Conservation (phyloP, 2,888 invertebrate species). For the Branchinecta sandiegonensis region DNA sequence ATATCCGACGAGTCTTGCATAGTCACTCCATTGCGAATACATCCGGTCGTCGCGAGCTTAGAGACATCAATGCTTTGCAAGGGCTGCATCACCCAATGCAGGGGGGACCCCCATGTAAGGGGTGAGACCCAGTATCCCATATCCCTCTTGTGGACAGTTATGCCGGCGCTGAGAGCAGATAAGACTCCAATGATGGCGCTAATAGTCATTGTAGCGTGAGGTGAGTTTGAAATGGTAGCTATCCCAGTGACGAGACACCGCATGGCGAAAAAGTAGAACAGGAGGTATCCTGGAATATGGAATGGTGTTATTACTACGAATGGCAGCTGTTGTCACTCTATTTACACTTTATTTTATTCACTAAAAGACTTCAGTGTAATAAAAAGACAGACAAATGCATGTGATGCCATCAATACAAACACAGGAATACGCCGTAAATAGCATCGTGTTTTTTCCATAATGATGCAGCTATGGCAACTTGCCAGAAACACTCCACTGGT, state of each 20-base stretch:
- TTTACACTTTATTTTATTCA: too few relatives aligned
- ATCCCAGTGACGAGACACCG: conserved; percentile 41
- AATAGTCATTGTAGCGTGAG: conserved; percentile 45
- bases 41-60: conserved; percentile 30
- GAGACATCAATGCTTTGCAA: conserved; percentile 46
- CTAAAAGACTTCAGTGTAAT: too few relatives aligned
- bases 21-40: conserved; percentile 48
- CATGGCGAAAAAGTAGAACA: conserved; percentile 33
- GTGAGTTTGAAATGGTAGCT: conserved; percentile 49
- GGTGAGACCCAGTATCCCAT: conserved; percentile 49
- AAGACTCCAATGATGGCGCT: conserved; percentile 46
- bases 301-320: too few relatives aligned
- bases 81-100: conserved; percentile 47
- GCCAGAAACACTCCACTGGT: too few relatives aligned
- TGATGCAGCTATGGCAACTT: too few relatives aligned
- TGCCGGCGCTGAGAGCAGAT: conserved; percentile 50
- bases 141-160: conserved; percentile 51
- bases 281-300: conserved; percentile 31
- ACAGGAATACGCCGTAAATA: too few relatives aligned
- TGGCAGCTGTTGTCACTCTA: too few relatives aligned
- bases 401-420: too few relatives aligned
- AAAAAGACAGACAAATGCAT: too few relatives aligned
- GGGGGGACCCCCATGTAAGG: conserved; percentile 53
- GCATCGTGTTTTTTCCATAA: too few relatives aligned
- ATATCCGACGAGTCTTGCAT: conserved; percentile 46